Evolutionary conservation across 2,888 invertebrate genomes (phyloP), one percentile per base, ranked within the genome.

Genomic region (Perithous albicinctus): DNA sequence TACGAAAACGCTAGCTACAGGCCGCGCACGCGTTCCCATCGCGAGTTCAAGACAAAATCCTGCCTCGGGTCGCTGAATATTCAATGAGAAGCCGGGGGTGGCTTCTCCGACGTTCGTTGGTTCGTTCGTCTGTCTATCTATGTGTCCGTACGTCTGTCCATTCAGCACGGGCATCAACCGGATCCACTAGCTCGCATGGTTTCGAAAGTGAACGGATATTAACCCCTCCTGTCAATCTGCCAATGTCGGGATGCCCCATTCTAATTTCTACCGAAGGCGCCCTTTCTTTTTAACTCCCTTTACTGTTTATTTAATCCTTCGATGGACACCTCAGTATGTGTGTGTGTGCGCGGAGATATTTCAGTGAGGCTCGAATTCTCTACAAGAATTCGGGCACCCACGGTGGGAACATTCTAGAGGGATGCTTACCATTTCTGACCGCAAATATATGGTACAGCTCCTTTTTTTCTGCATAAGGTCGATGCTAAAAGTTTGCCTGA

Each of bases 31-130:
- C 48, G 38, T 75, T 79, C 77, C 74, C 78, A 56, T 66, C 59
- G 67, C 81, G 59, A n/a, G 78, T 85, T 86, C 86, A 87, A 89
- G 89, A 89, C 90, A 86, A 89, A 91, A 89, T 89, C 89, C 88
- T 87, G 61, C 83, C 85, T 84, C 77, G 77, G 82, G 75, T 85
- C 86, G 86, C 87, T 91, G 92, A 92, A 92, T 92, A 92, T 91
- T 88, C 91, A 92, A 92, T 90, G 91, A 91, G 89, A 85, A 72
- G 64, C 56, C 79, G 77, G 76, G 78, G 87, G 86, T 86, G 85
- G 88, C 87, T 83, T 74, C 75, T 67, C 41, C 43, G 23, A n/a
- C 64, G 64, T 70, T 78, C 78, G 32, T 69, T 48, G 63, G 41
- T 67, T 43, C 29, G 41, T 73, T 56, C 59, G 38, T 48, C 61